phyloP scores from a whole-genome alignment of 2,797 vertebrate species.

The Xiphophorus birchmanni region DNA sequence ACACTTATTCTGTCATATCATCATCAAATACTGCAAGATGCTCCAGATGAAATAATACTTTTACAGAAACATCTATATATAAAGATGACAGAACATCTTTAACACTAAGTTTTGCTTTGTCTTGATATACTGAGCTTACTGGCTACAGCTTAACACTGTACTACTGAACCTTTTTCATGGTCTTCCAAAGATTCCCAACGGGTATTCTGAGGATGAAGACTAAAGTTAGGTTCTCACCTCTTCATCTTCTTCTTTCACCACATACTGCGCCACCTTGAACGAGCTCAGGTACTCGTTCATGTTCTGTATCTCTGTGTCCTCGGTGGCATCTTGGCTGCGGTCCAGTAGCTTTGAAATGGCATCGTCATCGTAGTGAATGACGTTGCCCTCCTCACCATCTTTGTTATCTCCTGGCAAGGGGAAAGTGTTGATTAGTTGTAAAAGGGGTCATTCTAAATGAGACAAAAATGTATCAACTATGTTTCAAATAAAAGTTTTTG shows the following conservation, averaged over 20 bases:
- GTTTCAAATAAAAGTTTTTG: not conserved
- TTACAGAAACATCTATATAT: not conserved
- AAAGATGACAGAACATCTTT: not conserved
- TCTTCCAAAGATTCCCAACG: no score
- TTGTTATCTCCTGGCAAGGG: constrained; percentile 88
- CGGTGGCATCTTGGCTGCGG: constrained; percentile 92
- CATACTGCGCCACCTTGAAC: constrained; percentile 99
- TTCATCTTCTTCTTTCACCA: constrained; percentile 96
- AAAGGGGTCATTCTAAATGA: not conserved
- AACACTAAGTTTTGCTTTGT: not conserved
- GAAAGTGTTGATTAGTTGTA: not conserved
- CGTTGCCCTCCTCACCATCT: constrained; percentile 94
- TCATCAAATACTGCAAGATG: not conserved
- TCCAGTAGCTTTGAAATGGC: constrained; percentile 98
- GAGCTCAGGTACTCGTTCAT: constrained; percentile 99
- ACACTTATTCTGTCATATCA: not conserved
- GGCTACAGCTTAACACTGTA: not conserved
- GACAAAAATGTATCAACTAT: not conserved
- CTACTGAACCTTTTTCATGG: not conserved
- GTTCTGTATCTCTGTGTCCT: constrained; percentile 97
- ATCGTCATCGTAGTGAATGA: constrained; percentile 96
- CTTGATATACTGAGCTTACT: not conserved
- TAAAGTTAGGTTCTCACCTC: constrained; percentile 84
- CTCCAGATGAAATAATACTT: not conserved
- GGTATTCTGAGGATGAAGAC: not conserved